A percentile compares a stretch with the other conserved stretches of the same genome.
Evolutionary conservation across 2,113 vertebrate species (phyloP).

Genomic region (Macquaria australasica): DNA sequence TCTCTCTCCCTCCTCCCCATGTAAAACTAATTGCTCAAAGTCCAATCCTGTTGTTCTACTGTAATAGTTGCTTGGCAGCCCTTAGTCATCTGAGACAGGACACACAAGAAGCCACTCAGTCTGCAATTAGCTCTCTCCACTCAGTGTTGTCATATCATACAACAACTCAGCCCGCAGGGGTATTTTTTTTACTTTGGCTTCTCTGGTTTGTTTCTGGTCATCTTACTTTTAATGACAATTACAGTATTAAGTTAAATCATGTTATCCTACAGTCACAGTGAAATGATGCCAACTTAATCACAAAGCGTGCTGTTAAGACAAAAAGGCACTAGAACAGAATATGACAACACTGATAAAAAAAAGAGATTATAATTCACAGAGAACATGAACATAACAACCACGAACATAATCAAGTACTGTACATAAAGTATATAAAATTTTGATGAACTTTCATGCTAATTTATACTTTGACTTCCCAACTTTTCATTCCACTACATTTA

Average conservation of each 20-base stretch:
- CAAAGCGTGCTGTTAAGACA: background rate
- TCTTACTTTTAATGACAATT: background rate
- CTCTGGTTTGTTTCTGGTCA: background rate
- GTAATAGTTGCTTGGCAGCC: background rate
- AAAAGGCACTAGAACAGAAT: background rate
- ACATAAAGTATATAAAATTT: too few relatives aligned
- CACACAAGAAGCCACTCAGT: background rate
- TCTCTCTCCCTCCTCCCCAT: too few relatives aligned
- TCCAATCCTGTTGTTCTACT: background rate
- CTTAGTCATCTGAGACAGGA: background rate
- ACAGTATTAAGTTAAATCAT: background rate
- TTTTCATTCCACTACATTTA: too few relatives aligned
- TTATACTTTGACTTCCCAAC: too few relatives aligned
- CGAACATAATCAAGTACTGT: too few relatives aligned
- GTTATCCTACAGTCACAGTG: background rate
- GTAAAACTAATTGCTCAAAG: conserved; percentile 1
- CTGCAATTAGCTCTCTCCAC: background rate
- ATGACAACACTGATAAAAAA: background rate
- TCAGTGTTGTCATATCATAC: background rate
- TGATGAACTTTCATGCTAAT: too few relatives aligned
- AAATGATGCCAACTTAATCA: background rate
- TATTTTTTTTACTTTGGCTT: background rate
- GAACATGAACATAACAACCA: background rate
- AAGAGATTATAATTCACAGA: background rate
- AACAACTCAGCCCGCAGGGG: background rate